phyloP scores from a whole-genome alignment of 2,888 invertebrate species.

The Tryphoninae sp. region DNA sequence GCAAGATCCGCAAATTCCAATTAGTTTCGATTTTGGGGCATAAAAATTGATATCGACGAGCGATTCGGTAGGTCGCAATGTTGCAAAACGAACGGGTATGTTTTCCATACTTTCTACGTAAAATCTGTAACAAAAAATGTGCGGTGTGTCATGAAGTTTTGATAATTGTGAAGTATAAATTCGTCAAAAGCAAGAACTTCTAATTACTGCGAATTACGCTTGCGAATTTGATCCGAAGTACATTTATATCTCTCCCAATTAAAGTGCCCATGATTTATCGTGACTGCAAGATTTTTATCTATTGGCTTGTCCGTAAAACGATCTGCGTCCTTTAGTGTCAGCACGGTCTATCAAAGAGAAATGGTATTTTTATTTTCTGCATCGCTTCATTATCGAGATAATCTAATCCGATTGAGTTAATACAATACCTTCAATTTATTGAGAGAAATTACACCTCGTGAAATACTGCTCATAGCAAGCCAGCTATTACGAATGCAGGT shows the following conservation, averaged over 20 bases:
- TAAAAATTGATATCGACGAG: conserved; percentile 73
- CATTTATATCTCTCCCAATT: conserved; percentile 76
- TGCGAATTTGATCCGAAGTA: conserved; percentile 27
- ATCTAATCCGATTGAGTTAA: conserved; percentile 4
- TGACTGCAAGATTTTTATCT: conserved; percentile 80
- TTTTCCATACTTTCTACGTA: conserved; percentile 64
- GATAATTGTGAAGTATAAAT: background rate
- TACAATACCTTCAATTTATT: conserved; percentile 71
- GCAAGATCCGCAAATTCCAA: conserved; percentile 83
- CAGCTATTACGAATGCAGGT: conserved; percentile 70
- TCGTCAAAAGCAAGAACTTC: background rate
- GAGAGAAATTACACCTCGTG: conserved; percentile 71
- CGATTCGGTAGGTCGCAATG: conserved; percentile 50
- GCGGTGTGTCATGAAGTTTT: background rate
- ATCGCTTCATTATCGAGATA: background rate
- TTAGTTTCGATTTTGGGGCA: conserved; percentile 78
- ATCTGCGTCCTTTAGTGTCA: conserved; percentile 81
- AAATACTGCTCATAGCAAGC: conserved; percentile 73
- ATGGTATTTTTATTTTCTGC: conserved; percentile 8
- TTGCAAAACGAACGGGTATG: conserved; percentile 55
- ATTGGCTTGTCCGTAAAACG: conserved; percentile 79
- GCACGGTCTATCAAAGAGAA: conserved; percentile 73
- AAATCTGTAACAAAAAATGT: conserved; percentile 60
- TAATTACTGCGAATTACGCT: conserved; percentile 52
- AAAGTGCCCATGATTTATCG: conserved; percentile 81